phyloP scores from a whole-genome alignment of 2,888 invertebrate genomes.

The Andricus curvator region DNA sequence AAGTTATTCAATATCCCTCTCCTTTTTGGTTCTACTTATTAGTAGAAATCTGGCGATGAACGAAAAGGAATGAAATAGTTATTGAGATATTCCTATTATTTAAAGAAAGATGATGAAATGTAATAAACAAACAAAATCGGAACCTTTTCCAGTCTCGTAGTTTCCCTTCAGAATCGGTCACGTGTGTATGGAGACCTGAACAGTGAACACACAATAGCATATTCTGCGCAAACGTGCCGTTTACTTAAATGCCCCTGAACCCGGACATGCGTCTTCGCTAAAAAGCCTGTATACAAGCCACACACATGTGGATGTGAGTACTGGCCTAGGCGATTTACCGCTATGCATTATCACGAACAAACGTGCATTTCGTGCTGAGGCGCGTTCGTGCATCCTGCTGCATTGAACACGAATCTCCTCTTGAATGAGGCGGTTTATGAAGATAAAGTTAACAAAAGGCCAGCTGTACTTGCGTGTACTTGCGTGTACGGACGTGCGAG shows the following conservation, averaged over 20 bases:
- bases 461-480: not conserved
- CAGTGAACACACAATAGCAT: slow-evolving; percentile 47
- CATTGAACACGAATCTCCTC: slow-evolving; percentile 34
- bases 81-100: no score
- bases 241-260: slow-evolving; percentile 60
- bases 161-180: slow-evolving; percentile 10
- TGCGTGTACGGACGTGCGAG: not conserved
- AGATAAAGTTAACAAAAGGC: slow-evolving; percentile 26
- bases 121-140: no score
- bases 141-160: not conserved
- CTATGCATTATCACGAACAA: slow-evolving; percentile 63
- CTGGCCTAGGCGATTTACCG: slow-evolving; percentile 53
- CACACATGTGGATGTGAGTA: slow-evolving; percentile 2
- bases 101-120: no score
- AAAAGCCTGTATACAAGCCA: slow-evolving; percentile 14
- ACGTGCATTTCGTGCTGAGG: slow-evolving; percentile 50
- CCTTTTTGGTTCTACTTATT: no score
- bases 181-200: slow-evolving; percentile 18
- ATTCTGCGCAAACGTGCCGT: slow-evolving; percentile 53
- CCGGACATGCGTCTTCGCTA: slow-evolving; percentile 57
- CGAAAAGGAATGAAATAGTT: no score
- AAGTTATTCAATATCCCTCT: no score
- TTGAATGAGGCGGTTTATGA: slow-evolving; percentile 37
- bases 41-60: no score
- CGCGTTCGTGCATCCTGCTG: slow-evolving; percentile 38